Evolutionary conservation across 2,888 invertebrate species (phyloP), one percentile per base, ranked within the genome.

Genomic region (Diabrotica balteata): DNA sequence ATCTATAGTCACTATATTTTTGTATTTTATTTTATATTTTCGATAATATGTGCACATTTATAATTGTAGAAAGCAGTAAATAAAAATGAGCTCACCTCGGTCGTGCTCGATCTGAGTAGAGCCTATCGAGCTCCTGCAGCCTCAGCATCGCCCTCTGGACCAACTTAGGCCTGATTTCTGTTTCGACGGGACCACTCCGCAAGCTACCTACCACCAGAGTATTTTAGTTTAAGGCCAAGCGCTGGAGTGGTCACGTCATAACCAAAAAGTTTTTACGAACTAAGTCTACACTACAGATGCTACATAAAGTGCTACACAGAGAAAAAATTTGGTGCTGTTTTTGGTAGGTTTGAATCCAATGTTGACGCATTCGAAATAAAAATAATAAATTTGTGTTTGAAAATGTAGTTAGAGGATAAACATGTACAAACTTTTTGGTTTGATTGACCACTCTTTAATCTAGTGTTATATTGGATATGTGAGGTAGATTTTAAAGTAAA

Each of bases 161-260:
- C 65, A 84, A 81, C 77, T 83, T 84, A 67, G 82, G 81, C 73
- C 78, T 75, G 68, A 77, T 75, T 70, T 78, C 78, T 59, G 74
- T 68, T 65, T 77, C 72, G 67, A 78, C 73, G 66, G 81, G 80
- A 67, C 79, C 80, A 77, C 83, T 83, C 72, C 84, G 81, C 83
- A 83, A 80, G 80, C 84, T 84, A 81, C 82, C 84, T 83, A 80
- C 80, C 83, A 83, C 82, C 81, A 83, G 78, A 78, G 80, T 78
- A 79, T 78, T 77, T 83, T 83, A 83, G 80, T 78, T 63, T 62
- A 44, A 55, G 44, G 51, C 59, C n/a, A 54, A 59, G 32, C 32
- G 32, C 32, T 32, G 32, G 32, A 32, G 58, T 66, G 63, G 65
- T 45, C 61, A 61, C 7, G 43, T 46, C 63, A 53, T 52, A 60